Conservation (phyloP, 2,888 invertebrate genomes). For the Cabera pusaria region DNA sequence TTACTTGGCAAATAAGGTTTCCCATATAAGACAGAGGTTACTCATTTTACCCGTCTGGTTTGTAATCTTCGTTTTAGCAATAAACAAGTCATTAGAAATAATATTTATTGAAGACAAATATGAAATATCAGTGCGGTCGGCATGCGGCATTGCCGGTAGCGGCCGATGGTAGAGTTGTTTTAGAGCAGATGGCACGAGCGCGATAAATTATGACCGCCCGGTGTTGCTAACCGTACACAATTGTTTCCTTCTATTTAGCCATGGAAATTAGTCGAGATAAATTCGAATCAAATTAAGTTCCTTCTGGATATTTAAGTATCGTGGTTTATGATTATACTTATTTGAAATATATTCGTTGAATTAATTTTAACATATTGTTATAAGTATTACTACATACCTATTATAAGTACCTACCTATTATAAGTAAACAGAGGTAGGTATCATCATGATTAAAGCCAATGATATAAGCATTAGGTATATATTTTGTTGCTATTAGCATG, state of each 20-base stretch:
- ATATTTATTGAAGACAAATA: slow-evolving; percentile 22
- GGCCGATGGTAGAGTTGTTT: slow-evolving; percentile 15
- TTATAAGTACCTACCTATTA: too few relatives aligned
- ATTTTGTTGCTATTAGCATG: too few relatives aligned
- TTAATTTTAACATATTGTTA: too few relatives aligned
- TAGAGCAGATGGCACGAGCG: slow-evolving; percentile 22
- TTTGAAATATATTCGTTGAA: too few relatives aligned
- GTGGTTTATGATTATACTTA: too few relatives aligned
- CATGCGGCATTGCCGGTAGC: slow-evolving; percentile 14
- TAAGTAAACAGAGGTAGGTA: too few relatives aligned
- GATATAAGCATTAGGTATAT: too few relatives aligned
- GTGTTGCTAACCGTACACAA: slow-evolving; percentile 10
- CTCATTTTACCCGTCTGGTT: slow-evolving; percentile 34
- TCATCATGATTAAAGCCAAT: too few relatives aligned
- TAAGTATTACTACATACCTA: too few relatives aligned
- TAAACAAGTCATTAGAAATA: slow-evolving; percentile 23
- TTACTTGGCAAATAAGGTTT: neutral
- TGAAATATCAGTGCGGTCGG: slow-evolving; percentile 15
- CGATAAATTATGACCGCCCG: slow-evolving; percentile 14
- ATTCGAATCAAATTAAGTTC: too few relatives aligned
- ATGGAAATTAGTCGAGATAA: too few relatives aligned
- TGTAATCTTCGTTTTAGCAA: slow-evolving; percentile 25
- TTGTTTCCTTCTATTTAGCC: neutral
- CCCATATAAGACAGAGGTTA: slow-evolving; percentile 5
- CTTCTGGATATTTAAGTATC: too few relatives aligned